Conservation (phyloP, 2,888 invertebrate species). For the Melolontha melolontha region DNA sequence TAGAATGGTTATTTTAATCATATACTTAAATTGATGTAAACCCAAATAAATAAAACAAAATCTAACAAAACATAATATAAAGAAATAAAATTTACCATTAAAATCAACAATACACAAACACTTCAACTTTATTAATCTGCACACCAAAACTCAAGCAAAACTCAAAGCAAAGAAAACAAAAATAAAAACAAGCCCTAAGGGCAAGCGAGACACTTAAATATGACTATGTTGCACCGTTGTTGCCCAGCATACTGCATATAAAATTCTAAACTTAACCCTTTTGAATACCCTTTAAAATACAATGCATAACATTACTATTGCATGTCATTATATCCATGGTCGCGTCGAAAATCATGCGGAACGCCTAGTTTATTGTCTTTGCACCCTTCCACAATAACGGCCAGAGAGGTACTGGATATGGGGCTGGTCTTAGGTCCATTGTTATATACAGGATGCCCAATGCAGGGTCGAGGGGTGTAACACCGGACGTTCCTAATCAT, state of each 20-base stretch:
- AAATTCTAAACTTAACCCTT: slow-evolving; percentile 24
- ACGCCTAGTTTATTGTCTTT: slow-evolving; percentile 59
- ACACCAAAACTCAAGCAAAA: slow-evolving; percentile 20
- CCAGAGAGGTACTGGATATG: slow-evolving; percentile 43
- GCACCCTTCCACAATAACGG: slow-evolving; percentile 52
- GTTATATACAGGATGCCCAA: slow-evolving; percentile 55
- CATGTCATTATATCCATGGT: slow-evolving; percentile 8
- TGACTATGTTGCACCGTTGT: slow-evolving; percentile 23
- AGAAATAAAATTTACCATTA: slow-evolving; percentile 34
- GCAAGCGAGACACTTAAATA: slow-evolving; percentile 10
- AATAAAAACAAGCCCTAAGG: slow-evolving; percentile 14
- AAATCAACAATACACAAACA: slow-evolving; percentile 22
- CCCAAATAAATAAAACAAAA: too few relatives aligned
- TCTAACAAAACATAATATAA: slow-evolving; percentile 11
- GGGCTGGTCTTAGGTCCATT: slow-evolving; percentile 57
- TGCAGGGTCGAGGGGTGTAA: slow-evolving; percentile 56
- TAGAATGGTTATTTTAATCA: too few relatives aligned
- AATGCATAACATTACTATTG: slow-evolving; percentile 29
- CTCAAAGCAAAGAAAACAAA: slow-evolving; percentile 3
- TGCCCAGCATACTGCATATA: slow-evolving; percentile 25
- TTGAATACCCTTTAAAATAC: slow-evolving; percentile 8
- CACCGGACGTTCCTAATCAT: slow-evolving; percentile 59
- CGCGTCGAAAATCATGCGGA: slow-evolving; percentile 42
- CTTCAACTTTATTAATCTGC: slow-evolving; percentile 6
- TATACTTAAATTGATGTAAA: too few relatives aligned